phyloP scores from a whole-genome alignment of 64 coral and sea anemone species.

The Cladopsammia gracilis region DNA sequence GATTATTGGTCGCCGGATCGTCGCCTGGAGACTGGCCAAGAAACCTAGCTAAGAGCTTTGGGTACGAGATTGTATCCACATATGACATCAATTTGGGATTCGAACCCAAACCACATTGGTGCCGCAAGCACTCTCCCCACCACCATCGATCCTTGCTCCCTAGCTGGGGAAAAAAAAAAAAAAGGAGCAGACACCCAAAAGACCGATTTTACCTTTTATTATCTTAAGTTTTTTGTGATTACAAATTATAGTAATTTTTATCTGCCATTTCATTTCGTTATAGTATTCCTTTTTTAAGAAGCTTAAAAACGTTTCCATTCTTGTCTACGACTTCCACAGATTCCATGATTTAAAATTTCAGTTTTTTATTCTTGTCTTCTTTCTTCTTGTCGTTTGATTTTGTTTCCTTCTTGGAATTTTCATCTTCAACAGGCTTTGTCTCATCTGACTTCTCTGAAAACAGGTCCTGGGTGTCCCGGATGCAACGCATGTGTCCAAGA shows the following conservation, averaged over 20 bases:
- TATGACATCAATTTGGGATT: too few species aligned
- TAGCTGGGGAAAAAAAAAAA: too few species aligned
- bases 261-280: background rate
- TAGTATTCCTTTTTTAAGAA: background rate
- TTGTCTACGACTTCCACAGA: too few species aligned
- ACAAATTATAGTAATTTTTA: background rate
- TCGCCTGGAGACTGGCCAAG: too few species aligned
- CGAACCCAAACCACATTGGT: too few species aligned
- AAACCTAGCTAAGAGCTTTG: too few species aligned
- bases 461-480: background rate
- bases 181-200: too few species aligned
- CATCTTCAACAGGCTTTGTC: background rate
- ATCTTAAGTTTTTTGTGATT: background rate
- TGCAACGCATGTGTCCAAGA: conserved; percentile 45
- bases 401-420: background rate
- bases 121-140: too few species aligned
- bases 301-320: too few species aligned
- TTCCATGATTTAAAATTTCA: conserved; percentile 2
- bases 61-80: too few species aligned
- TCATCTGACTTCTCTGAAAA: conserved; percentile 30
- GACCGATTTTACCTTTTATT: conserved; percentile 5
- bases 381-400: background rate
- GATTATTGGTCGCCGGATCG: too few species aligned
- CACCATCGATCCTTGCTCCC: too few species aligned
- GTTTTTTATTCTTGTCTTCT: conserved; percentile 22